These are phyloP conservation scores for Branchellion lobata DNA, from an alignment of 2,888 invertebrate species.

Conservation along the genomic window DNA sequence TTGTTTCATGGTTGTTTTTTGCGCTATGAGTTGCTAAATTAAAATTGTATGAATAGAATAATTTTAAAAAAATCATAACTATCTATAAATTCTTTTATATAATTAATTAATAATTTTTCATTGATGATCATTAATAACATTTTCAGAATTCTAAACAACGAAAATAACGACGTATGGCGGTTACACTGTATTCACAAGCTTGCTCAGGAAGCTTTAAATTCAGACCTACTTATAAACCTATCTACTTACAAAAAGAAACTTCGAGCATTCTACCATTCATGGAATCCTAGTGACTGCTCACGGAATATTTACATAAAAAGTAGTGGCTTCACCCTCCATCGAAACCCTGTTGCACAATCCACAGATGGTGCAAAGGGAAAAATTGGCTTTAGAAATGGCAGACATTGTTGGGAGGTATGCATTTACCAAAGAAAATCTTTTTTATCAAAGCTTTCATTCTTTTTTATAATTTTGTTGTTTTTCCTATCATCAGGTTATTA, in stretches of 20 bases:
- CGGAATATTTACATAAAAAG: conserved; percentile 93
- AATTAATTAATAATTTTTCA: neutral
- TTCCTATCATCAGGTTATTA: no score
- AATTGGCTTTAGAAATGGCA: conserved; percentile 80
- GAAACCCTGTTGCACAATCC: conserved; percentile 97
- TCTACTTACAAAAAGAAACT: conserved; percentile 89
- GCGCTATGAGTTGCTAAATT: neutral
- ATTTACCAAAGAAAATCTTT: no score
- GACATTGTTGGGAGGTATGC: conserved; percentile 87
- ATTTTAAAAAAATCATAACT: neutral
- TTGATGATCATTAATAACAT: neutral
- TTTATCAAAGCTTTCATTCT: no score
- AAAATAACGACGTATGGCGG: conserved; percentile 93
- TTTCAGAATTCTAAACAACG: conserved; percentile 73
- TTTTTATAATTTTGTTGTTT: no score
- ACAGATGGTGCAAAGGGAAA: conserved; percentile 88
- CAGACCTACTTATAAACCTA: conserved; percentile 83
- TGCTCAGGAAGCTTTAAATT: conserved; percentile 82
- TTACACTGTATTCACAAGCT: conserved; percentile 81
- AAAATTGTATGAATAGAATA: neutral
- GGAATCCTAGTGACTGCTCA: conserved; percentile 96
- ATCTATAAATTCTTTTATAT: neutral
- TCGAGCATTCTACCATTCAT: conserved; percentile 84
- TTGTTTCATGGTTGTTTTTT: conserved; percentile 56
- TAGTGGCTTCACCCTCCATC: conserved; percentile 93